These are phyloP conservation scores for Epinotia nisella DNA, from an alignment of 2,888 invertebrate genomes.

Conservation along the genomic window DNA sequence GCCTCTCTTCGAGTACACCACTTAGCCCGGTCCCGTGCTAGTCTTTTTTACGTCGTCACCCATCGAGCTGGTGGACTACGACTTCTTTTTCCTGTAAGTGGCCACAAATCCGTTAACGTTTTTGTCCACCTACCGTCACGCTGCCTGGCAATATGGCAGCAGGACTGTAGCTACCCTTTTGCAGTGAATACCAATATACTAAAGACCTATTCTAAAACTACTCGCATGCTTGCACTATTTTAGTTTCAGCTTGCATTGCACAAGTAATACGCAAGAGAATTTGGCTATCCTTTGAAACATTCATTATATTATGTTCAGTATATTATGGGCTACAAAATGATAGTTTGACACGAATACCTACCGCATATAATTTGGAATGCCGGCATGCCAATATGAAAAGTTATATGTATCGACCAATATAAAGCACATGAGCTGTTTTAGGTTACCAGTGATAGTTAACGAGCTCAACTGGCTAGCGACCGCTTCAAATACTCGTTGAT, in stretches of 20 bases:
- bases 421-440: slow-evolving; percentile 63
- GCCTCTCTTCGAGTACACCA: too few species aligned
- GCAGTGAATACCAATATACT: background rate
- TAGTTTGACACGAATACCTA: slow-evolving; percentile 41
- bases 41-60: too few species aligned
- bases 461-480: slow-evolving; percentile 79
- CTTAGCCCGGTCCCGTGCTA: too few species aligned
- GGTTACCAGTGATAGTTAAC: slow-evolving; percentile 74
- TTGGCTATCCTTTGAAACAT: too few species aligned
- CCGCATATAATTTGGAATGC: slow-evolving; percentile 31
- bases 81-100: too few species aligned
- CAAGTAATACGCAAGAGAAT: background rate
- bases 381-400: background rate
- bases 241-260: background rate
- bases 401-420: slow-evolving; percentile 52
- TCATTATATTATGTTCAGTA: too few species aligned
- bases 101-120: too few species aligned
- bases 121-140: too few species aligned
- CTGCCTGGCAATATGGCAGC: too few species aligned
- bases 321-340: slow-evolving; percentile 24
- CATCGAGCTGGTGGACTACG: too few species aligned
- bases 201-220: background rate
- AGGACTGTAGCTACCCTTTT: background rate
- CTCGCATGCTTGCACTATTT: slow-evolving; percentile 4
- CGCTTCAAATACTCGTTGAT: slow-evolving; percentile 68